Base-by-base conservation (phyloP, 2,888 invertebrate species). In the Phyllotreta cruciferae region DNA sequence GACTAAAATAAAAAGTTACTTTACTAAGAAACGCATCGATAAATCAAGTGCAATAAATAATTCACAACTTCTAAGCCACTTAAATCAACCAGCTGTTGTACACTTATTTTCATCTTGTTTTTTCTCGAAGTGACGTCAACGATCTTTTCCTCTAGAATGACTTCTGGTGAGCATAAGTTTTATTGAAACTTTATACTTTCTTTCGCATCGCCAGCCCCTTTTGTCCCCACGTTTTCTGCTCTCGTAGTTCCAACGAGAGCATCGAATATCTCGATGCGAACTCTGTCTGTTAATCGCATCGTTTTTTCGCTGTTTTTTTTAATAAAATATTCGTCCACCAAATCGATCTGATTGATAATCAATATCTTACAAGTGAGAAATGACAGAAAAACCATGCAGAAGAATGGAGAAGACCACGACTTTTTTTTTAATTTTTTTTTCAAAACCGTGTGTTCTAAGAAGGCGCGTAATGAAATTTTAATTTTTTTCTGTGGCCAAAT, bases 161-260 rank as follows among this genome's bases (percentile, higher is more conserved):
- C 64, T 60, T 64, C 53, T 64, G 64, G 45, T 56, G 24, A 41
- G 49, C 64, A 64, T 49, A 64, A 56, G 64, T 60, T 61, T 37
- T 49, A 49, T n/a, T 41, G 64, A 56, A 64, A 64, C 47, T 24
- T 56, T 47, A 64, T 53, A 54, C 53, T 6, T 45, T 56, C 24
- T 34, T 56, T 44, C 56, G 39, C 64, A 56, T 64, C 64, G 61
- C 56, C 47, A 62, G 57, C 11, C 11, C 24, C 39, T 57, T 36
- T 56, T 10, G 44, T 36, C 10, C 35, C 9, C 47, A 4, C 5
- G 4, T 6, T 47, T 47, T 14, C 14, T 47, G 47, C 14, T 2
- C 24, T 47, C 24, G 9, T 24, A 24, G 7, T 8, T 14, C 34
- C 14, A 14, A 45, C 8, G 11, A 10, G 9, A 24, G 24, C 34